Base-by-base conservation (phyloP, 1,140 invertebrate species). In the Drosophila tsacasi region DNA sequence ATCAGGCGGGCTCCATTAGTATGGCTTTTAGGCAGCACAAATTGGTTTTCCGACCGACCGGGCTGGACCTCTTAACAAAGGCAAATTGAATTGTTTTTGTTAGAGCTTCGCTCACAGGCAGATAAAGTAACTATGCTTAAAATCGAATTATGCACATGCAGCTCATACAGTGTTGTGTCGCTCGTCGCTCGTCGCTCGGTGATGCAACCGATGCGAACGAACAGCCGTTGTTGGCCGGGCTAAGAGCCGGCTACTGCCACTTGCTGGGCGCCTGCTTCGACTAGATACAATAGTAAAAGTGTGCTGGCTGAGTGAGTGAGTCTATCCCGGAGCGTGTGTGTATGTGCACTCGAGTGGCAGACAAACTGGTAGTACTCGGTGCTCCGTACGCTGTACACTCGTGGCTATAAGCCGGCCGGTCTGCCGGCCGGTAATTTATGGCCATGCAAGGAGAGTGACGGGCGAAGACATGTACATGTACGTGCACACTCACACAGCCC, bases 271-370 rank as follows among this genome's bases (percentile, higher is more conserved):
- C 90, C 90, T 83, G 90, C 81, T 92, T 68, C 75, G 75, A 92
- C 91, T 92, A 92, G 90, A 92, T 92, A 92, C 90, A 92, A 92
- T 92, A 92, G 90, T 90, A 92, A 92, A 92, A 91, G 85, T 90
- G 85, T 89, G 83, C 69, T 83, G 67, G 63, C 55, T 60, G 83
- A 66, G 57, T 49, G 74, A 67, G 27, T 71, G 71, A 55, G 32
- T 57, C 65, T 65, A 62, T 58, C 59, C 30, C 57, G 42, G 64
- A 9, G 55, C 35, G 21, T 57, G 57, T 62, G 50, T 66, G 50
- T 66, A 42, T 63, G 68, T 58, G 47, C 59, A 44, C 32, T 54
- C 54, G 64, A 69, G 72, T 81, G 78, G 37, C 55, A 54, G 50
- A 46, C 50, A 58, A 85, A 75, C 75, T 79, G 68, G 73, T 85